phyloP scores from a whole-genome alignment of 2,888 invertebrate species.

The Glaucopsyche alexis region DNA sequence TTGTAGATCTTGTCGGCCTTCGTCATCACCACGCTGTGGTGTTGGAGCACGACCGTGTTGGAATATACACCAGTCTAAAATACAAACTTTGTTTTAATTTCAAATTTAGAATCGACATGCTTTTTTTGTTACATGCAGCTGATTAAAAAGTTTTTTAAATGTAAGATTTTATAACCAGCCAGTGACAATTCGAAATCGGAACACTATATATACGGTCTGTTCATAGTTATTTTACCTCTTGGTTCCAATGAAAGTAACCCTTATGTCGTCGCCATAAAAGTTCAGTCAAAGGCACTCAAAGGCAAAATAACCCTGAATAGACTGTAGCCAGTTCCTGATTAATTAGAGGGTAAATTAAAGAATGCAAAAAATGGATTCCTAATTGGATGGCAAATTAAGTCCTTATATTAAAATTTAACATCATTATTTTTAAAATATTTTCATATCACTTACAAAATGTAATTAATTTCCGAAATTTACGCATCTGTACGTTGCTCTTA shows the following conservation, averaged over 20 bases:
- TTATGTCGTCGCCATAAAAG: no score
- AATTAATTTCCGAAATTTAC: background rate
- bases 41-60: constrained; percentile 95
- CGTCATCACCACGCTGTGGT: constrained; percentile 97
- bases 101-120: background rate
- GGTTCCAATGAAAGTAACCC: no score
- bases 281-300: no score
- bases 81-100: background rate
- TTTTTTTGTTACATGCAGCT: no score
- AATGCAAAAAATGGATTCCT: background rate
- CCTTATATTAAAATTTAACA: background rate
- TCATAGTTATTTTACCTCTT: no score
- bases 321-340: background rate
- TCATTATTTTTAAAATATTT: background rate
- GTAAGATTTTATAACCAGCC: background rate
- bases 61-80: constrained; percentile 94
- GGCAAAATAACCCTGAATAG: no score
- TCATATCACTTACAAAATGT: background rate
- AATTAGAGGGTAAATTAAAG: background rate
- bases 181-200: background rate
- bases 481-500: background rate
- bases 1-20: constrained; percentile 98
- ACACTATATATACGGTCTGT: no score
- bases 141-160: background rate
- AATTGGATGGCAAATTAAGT: background rate